A percentile compares a stretch with the other conserved stretches of the same genome.
phyloP scores from a whole-genome alignment of 2,113 vertebrate species.

The Macquaria australasica region DNA sequence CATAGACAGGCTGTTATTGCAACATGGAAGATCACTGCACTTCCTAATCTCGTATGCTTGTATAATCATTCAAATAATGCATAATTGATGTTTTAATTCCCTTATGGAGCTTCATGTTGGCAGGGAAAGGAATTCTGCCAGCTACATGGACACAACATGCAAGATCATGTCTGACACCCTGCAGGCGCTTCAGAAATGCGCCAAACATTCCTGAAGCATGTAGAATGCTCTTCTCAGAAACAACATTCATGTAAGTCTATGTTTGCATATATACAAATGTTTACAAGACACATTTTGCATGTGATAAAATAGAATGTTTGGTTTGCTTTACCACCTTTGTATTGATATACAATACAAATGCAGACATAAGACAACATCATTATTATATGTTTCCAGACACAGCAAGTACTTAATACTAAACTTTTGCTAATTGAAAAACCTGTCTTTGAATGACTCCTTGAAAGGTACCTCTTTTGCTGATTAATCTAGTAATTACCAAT shows the following conservation, averaged over 20 bases:
- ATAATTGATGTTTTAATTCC: conserved; percentile 77
- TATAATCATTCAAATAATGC: conserved; percentile 75
- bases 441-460: conserved; percentile 32
- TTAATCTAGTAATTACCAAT: conserved; percentile 75
- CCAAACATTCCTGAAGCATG: conserved; percentile 44
- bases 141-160: conserved; percentile 56
- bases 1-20: conserved; percentile 69
- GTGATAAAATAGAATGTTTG: background rate
- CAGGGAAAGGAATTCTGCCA: conserved; percentile 55
- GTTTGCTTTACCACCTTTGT: background rate
- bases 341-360: background rate
- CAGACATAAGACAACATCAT: background rate
- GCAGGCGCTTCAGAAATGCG: conserved; percentile 54
- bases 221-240: conserved; percentile 34
- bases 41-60: conserved; percentile 74
- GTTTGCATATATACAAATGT: conserved; percentile 23
- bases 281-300: conserved; percentile 13
- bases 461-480: conserved; percentile 55
- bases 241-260: conserved; percentile 14
- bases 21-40: conserved; percentile 71
- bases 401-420: conserved; percentile 14
- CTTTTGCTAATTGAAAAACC: conserved; percentile 21
- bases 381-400: background rate
- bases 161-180: conserved; percentile 68
- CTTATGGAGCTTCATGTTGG: conserved; percentile 49